Evolutionary conservation across 2,797 vertebrate species (phyloP).

Genomic region (Rhinatrema bivittatum): DNA sequence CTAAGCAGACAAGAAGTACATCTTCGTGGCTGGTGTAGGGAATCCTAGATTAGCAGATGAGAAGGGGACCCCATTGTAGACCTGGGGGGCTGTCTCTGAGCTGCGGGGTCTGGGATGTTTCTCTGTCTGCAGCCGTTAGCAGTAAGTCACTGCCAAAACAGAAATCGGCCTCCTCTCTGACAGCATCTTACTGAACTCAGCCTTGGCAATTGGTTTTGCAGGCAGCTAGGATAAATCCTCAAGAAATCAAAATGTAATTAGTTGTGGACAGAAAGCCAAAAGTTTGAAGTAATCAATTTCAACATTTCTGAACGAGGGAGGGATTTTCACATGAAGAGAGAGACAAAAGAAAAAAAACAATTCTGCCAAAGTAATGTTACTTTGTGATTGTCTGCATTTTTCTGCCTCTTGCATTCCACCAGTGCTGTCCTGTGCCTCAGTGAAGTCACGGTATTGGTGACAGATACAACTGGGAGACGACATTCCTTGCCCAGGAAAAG

Average conservation of each 20-base stretch:
- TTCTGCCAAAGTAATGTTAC: too few species aligned
- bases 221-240: constrained; percentile 51
- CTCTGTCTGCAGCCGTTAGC: constrained; percentile 23
- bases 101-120: constrained; percentile 16
- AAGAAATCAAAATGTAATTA: constrained; percentile 36
- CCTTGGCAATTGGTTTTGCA: constrained; percentile 48
- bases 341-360: too few species aligned
- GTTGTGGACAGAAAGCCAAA: constrained; percentile 31
- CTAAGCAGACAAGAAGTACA: constrained; percentile 27
- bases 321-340: too few species aligned
- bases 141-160: constrained; percentile 9
- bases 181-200: constrained; percentile 38
- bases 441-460: too few species aligned
- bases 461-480: too few species aligned
- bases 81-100: constrained; percentile 10
- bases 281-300: constrained; percentile 37
- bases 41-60: constrained; percentile 17
- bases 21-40: constrained; percentile 14
- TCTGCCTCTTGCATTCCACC: too few species aligned
- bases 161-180: constrained; percentile 31
- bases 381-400: too few species aligned
- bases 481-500: too few species aligned
- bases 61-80: constrained; percentile 19
- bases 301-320: too few species aligned
- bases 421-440: too few species aligned